Conservation (phyloP, 2,797 vertebrate species). For the Eurystomus glaucurus region DNA sequence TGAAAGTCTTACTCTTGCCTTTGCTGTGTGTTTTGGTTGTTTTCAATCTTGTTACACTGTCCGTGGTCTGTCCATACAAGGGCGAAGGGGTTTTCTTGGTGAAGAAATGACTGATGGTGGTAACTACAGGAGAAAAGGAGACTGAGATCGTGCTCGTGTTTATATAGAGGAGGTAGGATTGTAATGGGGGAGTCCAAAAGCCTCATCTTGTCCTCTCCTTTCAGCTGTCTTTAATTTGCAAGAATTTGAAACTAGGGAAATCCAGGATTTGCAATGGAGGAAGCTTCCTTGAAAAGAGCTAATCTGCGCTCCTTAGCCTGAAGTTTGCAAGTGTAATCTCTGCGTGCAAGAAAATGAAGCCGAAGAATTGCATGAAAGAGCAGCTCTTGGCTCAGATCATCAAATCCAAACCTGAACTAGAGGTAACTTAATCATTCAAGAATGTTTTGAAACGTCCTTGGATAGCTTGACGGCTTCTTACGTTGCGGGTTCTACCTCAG, state of each 20-base stretch:
- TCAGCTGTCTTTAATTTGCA: neutral
- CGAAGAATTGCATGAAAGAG: neutral
- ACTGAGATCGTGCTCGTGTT: accelerated
- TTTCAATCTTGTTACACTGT: neutral
- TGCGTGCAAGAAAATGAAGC: neutral
- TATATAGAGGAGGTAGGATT: neutral
- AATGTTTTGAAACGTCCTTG: neutral
- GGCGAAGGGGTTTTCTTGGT: neutral
- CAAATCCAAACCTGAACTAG: accelerated
- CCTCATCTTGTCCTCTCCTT: neutral
- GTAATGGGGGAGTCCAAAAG: neutral
- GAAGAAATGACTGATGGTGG: accelerated
- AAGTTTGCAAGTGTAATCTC: neutral
- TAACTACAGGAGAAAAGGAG: neutral
- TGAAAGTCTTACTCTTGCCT: neutral
- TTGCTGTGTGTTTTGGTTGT: neutral
- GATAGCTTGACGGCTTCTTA: neutral
- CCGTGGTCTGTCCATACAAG: accelerated
- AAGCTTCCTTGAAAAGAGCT: neutral
- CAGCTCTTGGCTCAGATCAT: neutral
- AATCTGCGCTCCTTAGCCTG: neutral
- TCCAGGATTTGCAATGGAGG: neutral
- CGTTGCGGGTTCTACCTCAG: neutral
- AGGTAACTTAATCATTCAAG: neutral
- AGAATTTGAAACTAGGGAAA: neutral